Evolutionary conservation across 2,888 invertebrate species (phyloP), one percentile per base, ranked within the genome.

Genomic region (Romanomermis culicivorax): DNA sequence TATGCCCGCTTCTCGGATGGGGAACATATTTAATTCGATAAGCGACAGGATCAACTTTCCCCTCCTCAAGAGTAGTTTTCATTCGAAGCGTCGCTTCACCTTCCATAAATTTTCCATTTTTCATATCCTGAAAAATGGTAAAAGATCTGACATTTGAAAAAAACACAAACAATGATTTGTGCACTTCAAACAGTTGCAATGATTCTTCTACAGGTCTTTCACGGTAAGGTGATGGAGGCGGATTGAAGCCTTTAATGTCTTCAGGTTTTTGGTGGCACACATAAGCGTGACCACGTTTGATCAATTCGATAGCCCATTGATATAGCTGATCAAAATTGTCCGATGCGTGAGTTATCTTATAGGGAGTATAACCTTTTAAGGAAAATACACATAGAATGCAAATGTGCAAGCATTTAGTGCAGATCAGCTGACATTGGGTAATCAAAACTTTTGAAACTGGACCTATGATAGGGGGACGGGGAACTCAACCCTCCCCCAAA

Each of bases 1-100:
- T 78, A 66, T 80, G 79, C 26, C 85, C 85, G 24, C 91, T 86
- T 58, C 88, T 78, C 69, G 91, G 93, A 71, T 99, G 97, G 0
- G 86, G 80, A 20, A 82, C 79, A 68, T 85, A 97, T 71, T 91
- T 86, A 55, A 99, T 89, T 58, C 97, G 79, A 61, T 99, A 99
- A 0, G 97, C 97, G 2, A 99, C 95, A 7, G 97, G 97, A 73
- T 99, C 97, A 64, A 87, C 80, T 74, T 89, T 99, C n/a, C 97
- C 95, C 72, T 99, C 97, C 70, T 97, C 95, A 52, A 99, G 73
- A 0, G 85, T 91, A 1, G 85, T 77, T 73, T 95, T 97, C 82
- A 99, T 84, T 55, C 97, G 76, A 25, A 99, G 74, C 0, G 93
- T 95, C 0, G 95, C 93, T 61, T 82, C 82, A 1, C 97, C 95